A percentile compares a stretch with the other conserved stretches of the same genome.
Conservation (phyloP, 2,888 invertebrate species). For the Plemyria rubiginata region DNA sequence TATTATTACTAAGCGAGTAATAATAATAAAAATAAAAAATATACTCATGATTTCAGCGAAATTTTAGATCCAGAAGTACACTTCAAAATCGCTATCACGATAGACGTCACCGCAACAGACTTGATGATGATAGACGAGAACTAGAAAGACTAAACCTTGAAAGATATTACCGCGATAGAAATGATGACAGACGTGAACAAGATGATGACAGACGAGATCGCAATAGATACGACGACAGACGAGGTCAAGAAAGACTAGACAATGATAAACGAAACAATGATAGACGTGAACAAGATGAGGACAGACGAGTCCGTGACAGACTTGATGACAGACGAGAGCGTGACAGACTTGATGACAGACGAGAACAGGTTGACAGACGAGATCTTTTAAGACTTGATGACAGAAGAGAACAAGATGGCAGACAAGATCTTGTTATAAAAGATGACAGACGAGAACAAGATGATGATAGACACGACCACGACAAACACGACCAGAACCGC, state of each 20-base stretch:
- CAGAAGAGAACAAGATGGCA: conserved; percentile 7
- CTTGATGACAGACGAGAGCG: conserved; percentile 1
- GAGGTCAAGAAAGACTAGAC: conserved; percentile 14
- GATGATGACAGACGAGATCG: conserved; percentile 2
- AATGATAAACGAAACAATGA: conserved; percentile 1
- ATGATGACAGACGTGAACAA: conserved; percentile 6
- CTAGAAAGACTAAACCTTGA: conserved; percentile 10
- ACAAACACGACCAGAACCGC: conserved; percentile 8
- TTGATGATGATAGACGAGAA: conserved; percentile 8
- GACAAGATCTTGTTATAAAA: no score
- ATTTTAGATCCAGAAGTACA: background rate
- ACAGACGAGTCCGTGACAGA: conserved; percentile 2
- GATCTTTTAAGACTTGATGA: no score
- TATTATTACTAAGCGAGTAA: no score
- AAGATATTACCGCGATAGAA: conserved; percentile 2
- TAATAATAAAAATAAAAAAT: no score
- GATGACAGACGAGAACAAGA: conserved; percentile 6
- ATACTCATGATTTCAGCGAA: background rate
- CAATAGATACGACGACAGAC: conserved; percentile 1
- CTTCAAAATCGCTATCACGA: background rate
- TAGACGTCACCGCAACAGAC: conserved; percentile 1
- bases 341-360: conserved; percentile 4
- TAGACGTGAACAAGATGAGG: conserved; percentile 11
- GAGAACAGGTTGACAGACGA: conserved; percentile 8
- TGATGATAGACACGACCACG: conserved; percentile 17